Percentiles rank a stretch among this genome's conserved stretches.
phyloP scores from a whole-genome alignment of 2,888 invertebrate genomes.

The Metalampra italica region DNA sequence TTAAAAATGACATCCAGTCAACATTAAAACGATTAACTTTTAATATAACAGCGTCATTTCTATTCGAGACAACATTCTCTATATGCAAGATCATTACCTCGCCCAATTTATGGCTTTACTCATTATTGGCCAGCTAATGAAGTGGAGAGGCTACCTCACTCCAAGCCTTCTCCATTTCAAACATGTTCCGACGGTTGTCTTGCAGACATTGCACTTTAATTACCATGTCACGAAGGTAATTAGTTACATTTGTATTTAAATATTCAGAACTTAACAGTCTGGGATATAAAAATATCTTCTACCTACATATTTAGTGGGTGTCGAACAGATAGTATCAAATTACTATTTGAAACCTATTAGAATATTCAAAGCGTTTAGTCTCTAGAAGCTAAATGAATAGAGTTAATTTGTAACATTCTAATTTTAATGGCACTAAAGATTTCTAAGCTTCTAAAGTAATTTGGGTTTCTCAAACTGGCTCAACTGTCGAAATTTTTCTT shows the following conservation, averaged over 20 bases:
- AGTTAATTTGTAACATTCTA: not conserved
- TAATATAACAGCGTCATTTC: not conserved
- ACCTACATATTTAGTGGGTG: not conserved
- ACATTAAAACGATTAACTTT: not conserved
- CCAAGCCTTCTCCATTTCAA: conserved; percentile 14
- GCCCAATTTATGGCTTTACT: conserved; percentile 31
- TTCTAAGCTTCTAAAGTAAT: not conserved
- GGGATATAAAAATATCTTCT: not conserved
- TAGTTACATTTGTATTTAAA: conserved; percentile 47
- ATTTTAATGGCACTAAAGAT: not conserved
- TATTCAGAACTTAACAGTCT: conserved; percentile 17
- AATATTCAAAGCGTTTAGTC: conserved; percentile 7
- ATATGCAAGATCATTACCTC: conserved; percentile 27
- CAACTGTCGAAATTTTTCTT: conserved; percentile 22
- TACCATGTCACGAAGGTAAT: conserved; percentile 34
- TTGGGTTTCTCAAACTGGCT: conserved; percentile 21
- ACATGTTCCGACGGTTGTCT: conserved; percentile 22
- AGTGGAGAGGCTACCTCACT: conserved; percentile 19
- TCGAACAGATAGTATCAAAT: not conserved
- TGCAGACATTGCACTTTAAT: conserved; percentile 25
- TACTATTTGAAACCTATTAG: not conserved
- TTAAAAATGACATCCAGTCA: not conserved
- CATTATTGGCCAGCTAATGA: conserved; percentile 30
- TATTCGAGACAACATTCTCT: conserved; percentile 14
- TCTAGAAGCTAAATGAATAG: not conserved